Percentiles rank a stretch among this genome's conserved stretches.
These are phyloP conservation scores for Tichodroma muraria DNA, from an alignment of 2,113 vertebrate species.

Conservation along the genomic window DNA sequence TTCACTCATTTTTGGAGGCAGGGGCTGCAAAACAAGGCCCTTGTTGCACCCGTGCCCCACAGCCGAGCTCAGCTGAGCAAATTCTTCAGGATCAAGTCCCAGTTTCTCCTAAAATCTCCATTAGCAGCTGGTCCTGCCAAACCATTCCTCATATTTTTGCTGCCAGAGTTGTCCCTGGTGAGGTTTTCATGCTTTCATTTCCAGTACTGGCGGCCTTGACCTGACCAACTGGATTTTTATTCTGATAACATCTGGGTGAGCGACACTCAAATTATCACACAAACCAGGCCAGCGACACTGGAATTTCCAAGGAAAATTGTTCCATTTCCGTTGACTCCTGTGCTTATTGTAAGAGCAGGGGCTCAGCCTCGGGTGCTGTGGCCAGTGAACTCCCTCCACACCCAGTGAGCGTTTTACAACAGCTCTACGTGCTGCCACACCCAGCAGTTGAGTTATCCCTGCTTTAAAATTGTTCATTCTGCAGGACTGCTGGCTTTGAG, in stretches of 20 bases:
- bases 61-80: not conserved
- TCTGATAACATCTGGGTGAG: not conserved
- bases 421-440: not conserved
- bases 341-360: not conserved
- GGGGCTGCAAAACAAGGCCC: not conserved
- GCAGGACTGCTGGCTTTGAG: not conserved
- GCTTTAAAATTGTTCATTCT: not conserved
- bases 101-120: not conserved
- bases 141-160: not conserved
- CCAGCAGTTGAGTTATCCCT: not conserved
- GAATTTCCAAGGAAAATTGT: not conserved
- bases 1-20: not conserved
- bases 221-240: not conserved
- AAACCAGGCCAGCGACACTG: not conserved
- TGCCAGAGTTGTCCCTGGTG: not conserved
- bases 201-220: not conserved
- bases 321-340: not conserved
- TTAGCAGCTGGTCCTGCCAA: not conserved
- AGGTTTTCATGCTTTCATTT: not conserved
- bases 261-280: not conserved
- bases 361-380: not conserved
- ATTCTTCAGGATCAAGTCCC: not conserved
- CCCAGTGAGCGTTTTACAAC: not conserved
- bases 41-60: not conserved
- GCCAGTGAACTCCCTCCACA: not conserved